A percentile compares a stretch with the other conserved stretches of the same genome.
phyloP scores from a whole-genome alignment of 2,797 vertebrate species.

The Alectoris magna region DNA sequence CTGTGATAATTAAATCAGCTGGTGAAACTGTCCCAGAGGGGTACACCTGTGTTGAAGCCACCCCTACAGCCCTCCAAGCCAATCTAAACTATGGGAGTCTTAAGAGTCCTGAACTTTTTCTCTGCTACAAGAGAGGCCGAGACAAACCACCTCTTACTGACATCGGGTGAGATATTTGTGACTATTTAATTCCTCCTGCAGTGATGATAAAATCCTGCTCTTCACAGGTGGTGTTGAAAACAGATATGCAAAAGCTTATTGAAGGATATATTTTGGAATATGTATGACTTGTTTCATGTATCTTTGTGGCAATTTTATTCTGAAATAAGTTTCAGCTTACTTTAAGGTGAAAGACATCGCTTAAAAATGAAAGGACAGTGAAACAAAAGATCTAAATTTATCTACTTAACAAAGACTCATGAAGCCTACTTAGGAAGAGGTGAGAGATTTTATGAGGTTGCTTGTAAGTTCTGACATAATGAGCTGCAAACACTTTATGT shows the following conservation, averaged over 20 bases:
- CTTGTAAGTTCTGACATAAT: background rate
- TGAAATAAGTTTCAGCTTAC: background rate
- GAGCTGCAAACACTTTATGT: background rate
- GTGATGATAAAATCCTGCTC: background rate
- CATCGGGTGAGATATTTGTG: conserved; percentile 86
- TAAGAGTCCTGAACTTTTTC: conserved; percentile 95
- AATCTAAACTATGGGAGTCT: conserved; percentile 98
- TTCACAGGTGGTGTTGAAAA: background rate
- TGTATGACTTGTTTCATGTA: background rate
- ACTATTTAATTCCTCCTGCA: background rate
- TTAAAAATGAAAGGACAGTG: background rate
- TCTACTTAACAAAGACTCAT: background rate
- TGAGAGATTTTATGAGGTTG: background rate
- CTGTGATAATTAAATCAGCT: conserved; percentile 92
- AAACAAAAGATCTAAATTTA: background rate
- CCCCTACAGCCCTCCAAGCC: conserved; percentile 91
- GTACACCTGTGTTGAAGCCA: conserved; percentile 94
- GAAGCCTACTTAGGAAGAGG: background rate
- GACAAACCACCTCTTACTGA: conserved; percentile 94
- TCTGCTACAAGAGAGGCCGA: conserved; percentile 93
- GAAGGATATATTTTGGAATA: background rate
- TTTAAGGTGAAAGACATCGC: background rate
- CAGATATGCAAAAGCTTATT: background rate
- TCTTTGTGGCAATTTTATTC: background rate
- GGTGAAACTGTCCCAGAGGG: conserved; percentile 96